A percentile compares a stretch with the other conserved stretches of the same genome.
Conservation (phyloP, 2,113 vertebrate genomes). For the Scartelaos histophorus region DNA sequence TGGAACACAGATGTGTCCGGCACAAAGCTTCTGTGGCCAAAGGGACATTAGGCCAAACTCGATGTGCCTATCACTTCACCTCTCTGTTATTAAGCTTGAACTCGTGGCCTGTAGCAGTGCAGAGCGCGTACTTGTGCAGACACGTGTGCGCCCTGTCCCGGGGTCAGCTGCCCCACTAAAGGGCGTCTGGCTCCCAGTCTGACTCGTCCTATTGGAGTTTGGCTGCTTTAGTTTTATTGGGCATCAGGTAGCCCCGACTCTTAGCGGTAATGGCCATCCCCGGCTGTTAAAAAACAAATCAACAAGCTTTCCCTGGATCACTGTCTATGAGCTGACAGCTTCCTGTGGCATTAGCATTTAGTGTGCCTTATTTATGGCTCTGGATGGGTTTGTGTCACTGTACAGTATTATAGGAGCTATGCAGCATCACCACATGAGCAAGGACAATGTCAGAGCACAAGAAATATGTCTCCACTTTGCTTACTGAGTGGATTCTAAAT, state of each 20-base stretch:
- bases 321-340: constrained; percentile 7
- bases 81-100: constrained; percentile 1
- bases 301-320: constrained; percentile 18
- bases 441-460: constrained; percentile 2
- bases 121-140: not conserved
- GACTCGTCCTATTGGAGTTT: constrained; percentile 26
- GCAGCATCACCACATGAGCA: not conserved
- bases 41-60: constrained; percentile 30
- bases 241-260: constrained; percentile 25
- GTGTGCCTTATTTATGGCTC: constrained; percentile 5
- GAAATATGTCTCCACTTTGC: constrained; percentile 9
- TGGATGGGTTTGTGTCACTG: not conserved
- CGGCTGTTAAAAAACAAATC: constrained; percentile 46
- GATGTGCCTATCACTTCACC: not conserved
- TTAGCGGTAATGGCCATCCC: constrained; percentile 31
- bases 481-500: not conserved
- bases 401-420: not conserved
- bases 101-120: not conserved
- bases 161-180: not conserved
- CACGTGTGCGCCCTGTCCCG: not conserved
- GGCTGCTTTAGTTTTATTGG: constrained; percentile 51
- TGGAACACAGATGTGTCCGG: constrained; percentile 57
- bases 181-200: not conserved
- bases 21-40: constrained; percentile 45
- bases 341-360: constrained; percentile 3